Conservation (phyloP, 2,888 invertebrate genomes). For the Marronus borbonicus region DNA sequence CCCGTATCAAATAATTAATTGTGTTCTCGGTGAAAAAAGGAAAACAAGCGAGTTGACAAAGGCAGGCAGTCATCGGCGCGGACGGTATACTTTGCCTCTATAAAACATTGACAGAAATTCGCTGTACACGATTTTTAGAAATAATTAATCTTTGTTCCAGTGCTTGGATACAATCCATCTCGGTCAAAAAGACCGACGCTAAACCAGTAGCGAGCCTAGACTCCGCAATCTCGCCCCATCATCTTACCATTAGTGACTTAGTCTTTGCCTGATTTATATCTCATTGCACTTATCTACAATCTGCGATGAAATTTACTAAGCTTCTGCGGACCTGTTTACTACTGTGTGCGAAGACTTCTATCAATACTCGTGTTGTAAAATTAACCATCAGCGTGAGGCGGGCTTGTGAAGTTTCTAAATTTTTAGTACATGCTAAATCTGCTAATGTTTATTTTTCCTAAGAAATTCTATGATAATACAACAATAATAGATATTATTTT, state of each 20-base stretch:
- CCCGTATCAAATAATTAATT: slow-evolving; percentile 35
- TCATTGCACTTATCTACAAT: slow-evolving; percentile 56
- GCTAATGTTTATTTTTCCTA: neutral
- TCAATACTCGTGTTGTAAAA: slow-evolving; percentile 29
- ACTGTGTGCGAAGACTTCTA: neutral
- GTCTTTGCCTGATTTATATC: slow-evolving; percentile 57
- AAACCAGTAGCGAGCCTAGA: slow-evolving; percentile 58
- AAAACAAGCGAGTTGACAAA: slow-evolving; percentile 13
- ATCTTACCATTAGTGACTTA: slow-evolving; percentile 61
- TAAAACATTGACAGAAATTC: slow-evolving; percentile 48
- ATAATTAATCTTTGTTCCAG: slow-evolving; percentile 58
- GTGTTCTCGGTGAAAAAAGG: slow-evolving; percentile 10
- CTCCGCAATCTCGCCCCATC: slow-evolving; percentile 59
- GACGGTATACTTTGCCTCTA: slow-evolving; percentile 40
- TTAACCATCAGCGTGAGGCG: slow-evolving; percentile 35
- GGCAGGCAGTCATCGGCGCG: slow-evolving; percentile 3
- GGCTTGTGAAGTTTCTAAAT: neutral
- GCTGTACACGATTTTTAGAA: slow-evolving; percentile 51
- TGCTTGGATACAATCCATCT: slow-evolving; percentile 57
- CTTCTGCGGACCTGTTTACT: slow-evolving; percentile 34
- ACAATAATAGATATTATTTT: neutral
- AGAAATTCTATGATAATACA: neutral
- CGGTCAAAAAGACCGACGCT: slow-evolving; percentile 57
- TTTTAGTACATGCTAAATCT: neutral
- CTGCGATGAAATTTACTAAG: slow-evolving; percentile 53